Conservation (phyloP, 2,888 invertebrate species). For the Fragum sueziense region DNA sequence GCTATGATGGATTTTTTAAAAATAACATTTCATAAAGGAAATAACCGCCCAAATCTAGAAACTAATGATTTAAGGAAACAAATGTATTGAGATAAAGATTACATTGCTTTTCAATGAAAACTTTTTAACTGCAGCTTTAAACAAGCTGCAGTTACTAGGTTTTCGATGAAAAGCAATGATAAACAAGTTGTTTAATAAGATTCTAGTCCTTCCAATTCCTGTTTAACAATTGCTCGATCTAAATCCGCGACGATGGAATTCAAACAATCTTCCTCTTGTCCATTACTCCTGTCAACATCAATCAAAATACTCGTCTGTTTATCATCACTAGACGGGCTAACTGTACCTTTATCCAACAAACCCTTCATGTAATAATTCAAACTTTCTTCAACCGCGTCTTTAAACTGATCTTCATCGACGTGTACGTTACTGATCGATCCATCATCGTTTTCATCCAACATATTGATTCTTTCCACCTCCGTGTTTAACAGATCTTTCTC, state of each 20-base stretch:
- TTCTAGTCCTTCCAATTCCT: conserved; percentile 10
- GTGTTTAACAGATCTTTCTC: conserved; percentile 12
- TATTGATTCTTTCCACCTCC: background rate
- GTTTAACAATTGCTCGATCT: conserved; percentile 12
- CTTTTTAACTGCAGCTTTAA: too few species aligned
- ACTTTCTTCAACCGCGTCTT: conserved; percentile 2
- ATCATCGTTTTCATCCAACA: conserved; percentile 7
- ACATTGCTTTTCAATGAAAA: too few species aligned
- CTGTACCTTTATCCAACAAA: conserved; percentile 6
- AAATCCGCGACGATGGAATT: conserved; percentile 15
- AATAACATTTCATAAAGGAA: too few species aligned
- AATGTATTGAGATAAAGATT: too few species aligned
- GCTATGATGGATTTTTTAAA: too few species aligned
- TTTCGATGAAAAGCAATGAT: too few species aligned
- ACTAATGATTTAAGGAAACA: too few species aligned
- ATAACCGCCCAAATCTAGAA: too few species aligned
- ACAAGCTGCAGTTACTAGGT: too few species aligned
- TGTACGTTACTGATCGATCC: background rate
- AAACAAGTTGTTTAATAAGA: too few species aligned
- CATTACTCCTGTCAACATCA: conserved; percentile 4
- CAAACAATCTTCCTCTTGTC: conserved; percentile 16
- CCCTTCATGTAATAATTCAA: conserved; percentile 5
- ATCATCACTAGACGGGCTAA: background rate
- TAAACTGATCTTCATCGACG: conserved; percentile 9
- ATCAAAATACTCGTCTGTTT: conserved; percentile 1